These are phyloP conservation scores for Bryconaethiops microstoma DNA, from an alignment of 2,797 vertebrate species.

Conservation along the genomic window DNA sequence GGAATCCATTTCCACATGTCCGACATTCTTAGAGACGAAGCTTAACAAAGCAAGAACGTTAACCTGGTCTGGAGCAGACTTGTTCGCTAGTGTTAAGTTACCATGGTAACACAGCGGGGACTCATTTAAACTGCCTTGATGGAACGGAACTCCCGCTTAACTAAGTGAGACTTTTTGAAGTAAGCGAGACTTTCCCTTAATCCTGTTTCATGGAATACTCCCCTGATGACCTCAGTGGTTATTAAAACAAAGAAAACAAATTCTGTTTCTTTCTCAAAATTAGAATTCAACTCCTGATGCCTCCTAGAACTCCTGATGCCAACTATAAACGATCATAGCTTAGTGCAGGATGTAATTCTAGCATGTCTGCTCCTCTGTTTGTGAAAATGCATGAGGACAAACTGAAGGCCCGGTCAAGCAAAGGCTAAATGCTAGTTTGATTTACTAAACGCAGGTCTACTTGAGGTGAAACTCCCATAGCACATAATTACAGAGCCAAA, in stretches of 20 bases:
- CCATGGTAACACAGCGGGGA: no score
- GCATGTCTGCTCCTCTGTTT: background rate
- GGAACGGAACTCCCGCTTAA: no score
- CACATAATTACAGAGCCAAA: conserved; percentile 52
- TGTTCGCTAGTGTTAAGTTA: no score
- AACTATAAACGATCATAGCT: background rate
- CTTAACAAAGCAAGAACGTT: no score
- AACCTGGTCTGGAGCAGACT: no score
- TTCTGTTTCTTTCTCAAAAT: background rate
- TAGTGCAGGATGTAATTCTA: background rate
- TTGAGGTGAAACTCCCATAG: conserved; percentile 38
- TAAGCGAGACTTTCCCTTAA: no score
- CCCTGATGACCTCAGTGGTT: background rate
- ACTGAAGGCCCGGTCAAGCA: background rate
- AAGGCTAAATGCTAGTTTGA: conserved; percentile 38
- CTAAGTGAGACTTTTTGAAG: no score
- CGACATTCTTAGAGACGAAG: no score
- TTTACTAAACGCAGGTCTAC: conserved; percentile 51
- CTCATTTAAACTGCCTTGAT: no score
- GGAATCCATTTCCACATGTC: no score
- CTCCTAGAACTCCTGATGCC: background rate
- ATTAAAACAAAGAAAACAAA: background rate
- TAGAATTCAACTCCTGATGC: background rate
- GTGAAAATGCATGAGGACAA: background rate
- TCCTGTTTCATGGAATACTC: no score